Evolutionary conservation across 2,888 invertebrate species (phyloP), one percentile per base, ranked within the genome.

Genomic region (Meandrusa payeni): DNA sequence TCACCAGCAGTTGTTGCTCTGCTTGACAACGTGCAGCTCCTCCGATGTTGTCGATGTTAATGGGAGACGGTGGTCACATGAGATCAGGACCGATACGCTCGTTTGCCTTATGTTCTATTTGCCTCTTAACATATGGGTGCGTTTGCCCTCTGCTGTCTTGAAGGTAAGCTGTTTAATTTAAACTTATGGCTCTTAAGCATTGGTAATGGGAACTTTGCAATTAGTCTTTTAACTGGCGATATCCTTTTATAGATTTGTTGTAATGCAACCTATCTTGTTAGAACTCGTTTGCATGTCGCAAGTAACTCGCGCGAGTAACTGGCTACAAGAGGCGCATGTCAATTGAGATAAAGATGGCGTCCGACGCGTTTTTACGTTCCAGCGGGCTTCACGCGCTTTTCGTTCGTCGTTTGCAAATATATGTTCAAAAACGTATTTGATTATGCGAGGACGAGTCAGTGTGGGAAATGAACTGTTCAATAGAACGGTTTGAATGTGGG

Each of bases 241-340:
- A 19, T 28, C 28, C 34, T 41, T 41, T 36, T 42, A 36, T 42
- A 19, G 24, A 19, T 3, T 10, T 13, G 26, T 17, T 28, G 38
- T 32, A 43, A 26, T 20, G 12, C 12, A 19, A 26, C 17, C 3
- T 36, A 24, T 42, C 36, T 42, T 22, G 33, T 33, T 10, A 23
- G 15, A 34, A 2, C 28, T 29, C 34, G 41, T 34, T 41, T 36
- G 34, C 41, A 34, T 41, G 27, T 22, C 22, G 37, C 37, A 31
- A 38, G 48, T 29, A 24, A 46, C 42, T 48, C 26, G 48, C 37
- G 28, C 45, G 20, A 47, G 47, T 36, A 32, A 37, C 48, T 28
- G 37, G 33, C 46, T 26, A 32, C 32, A 33, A 11, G 26, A 7
- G 33, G 33, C 41, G 26, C 33, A 41, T 27, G 34, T 26, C 41